Base-by-base conservation (phyloP, 2,113 vertebrate species). In the Peromyscus californicus region DNA sequence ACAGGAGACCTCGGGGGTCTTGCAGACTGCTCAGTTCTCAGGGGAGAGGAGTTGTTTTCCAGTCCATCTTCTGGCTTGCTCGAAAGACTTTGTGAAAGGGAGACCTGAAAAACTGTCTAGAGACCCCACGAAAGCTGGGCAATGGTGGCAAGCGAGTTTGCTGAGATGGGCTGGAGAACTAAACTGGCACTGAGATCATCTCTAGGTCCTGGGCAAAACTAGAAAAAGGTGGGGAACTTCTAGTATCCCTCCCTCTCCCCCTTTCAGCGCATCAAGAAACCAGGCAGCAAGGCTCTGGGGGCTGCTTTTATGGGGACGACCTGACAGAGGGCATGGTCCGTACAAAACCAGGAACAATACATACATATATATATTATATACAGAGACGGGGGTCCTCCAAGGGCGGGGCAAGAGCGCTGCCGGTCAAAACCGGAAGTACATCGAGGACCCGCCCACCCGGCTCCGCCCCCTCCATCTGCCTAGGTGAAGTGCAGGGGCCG, bases 351-450 rank as follows among this genome's bases (percentile, higher is more conserved):
- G 98, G 93, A 98, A 98, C 98, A 98, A 98, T 98, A 98, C 98
- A 98, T 98, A 98, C 97, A 98, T 98, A 98, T 98, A 98, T 98
- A 98, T 98, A 98, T 96, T 98, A 98, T 98, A 96, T 98, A 98
- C 98, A 98, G 97, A 98, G 97, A 98, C 94, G 96, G 90, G 90
- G 89, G 96, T 96, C 98, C 96, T 95, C 96, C 72, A 57, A 82
- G 57, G 94, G 91, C 61, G 51, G 94, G 97, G 85, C 89, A 90
- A 70, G 72, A 79, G 74, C 72, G 29, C 75, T 24, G 26, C 76
- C 8, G 45, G 96, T 57, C 48, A 8, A 24, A 57, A 69, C 97
- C 74, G 84, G 97, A 90, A 97, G 95, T 65, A 61, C 86, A 93
- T 84, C 57, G 11, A 4, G 26, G 74, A 51, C 94, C 94, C 87